Percentiles rank a stretch among this genome's conserved stretches.
phyloP scores from a whole-genome alignment of 2,113 vertebrate species.

The Chinchilla lanigera region DNA sequence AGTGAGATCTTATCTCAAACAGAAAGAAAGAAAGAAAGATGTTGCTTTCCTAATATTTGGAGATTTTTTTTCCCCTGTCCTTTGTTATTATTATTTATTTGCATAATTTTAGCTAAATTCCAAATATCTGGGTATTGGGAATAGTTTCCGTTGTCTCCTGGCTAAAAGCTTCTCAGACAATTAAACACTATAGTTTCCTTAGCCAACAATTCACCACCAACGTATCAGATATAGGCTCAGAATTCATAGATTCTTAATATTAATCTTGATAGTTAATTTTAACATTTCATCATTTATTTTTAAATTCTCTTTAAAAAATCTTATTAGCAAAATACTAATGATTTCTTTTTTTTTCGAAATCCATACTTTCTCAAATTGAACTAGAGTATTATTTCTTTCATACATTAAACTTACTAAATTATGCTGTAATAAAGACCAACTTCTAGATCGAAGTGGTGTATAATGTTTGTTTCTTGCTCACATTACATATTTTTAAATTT shows the following conservation, averaged over 20 bases:
- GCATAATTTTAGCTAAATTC: not conserved
- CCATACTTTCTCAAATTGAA: not conserved
- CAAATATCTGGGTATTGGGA: not conserved
- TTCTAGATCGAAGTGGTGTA: not conserved
- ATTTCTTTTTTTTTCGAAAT: not conserved
- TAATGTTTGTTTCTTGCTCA: not conserved
- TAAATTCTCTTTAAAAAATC: not conserved
- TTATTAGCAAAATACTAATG: not conserved
- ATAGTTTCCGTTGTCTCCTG: not conserved
- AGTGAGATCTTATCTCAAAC: too few species aligned
- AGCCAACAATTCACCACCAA: not conserved
- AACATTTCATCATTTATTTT: not conserved
- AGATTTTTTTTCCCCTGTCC: not conserved
- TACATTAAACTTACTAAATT: not conserved
- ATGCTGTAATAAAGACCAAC: not conserved
- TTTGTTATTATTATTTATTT: conserved; percentile 35
- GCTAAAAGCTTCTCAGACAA: not conserved
- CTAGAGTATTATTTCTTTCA: not conserved
- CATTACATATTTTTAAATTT: not conserved
- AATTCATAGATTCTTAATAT: not conserved
- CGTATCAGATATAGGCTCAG: not conserved
- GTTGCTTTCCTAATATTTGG: not conserved
- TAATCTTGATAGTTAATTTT: not conserved
- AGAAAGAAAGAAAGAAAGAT: not conserved
- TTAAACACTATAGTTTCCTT: not conserved